phyloP scores from a whole-genome alignment of 1,140 invertebrate genomes.

The Drosophila nikananu region DNA sequence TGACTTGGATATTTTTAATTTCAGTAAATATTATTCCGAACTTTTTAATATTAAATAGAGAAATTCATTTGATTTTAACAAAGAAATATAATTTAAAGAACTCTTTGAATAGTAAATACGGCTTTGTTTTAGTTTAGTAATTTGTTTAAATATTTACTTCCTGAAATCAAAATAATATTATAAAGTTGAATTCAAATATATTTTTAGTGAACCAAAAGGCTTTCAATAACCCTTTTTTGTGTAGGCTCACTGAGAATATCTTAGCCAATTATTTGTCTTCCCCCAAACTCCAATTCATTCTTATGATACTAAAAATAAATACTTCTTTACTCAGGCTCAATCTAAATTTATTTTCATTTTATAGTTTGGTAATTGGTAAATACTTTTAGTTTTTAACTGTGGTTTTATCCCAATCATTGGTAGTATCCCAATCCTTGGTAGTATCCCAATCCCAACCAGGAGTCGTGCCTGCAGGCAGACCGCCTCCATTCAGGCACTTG shows the following conservation, averaged over 20 bases:
- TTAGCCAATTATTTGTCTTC: background rate
- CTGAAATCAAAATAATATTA: no score
- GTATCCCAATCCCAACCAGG: background rate
- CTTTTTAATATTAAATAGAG: no score
- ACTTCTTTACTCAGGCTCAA: constrained; percentile 2
- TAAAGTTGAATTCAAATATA: no score
- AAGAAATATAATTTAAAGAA: no score
- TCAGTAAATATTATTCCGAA: no score
- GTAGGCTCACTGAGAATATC: background rate
- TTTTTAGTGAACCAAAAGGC: no score
- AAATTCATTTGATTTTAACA: no score
- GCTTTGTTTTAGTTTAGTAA: no score
- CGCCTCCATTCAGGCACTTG: constrained; percentile 33
- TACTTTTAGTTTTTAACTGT: background rate
- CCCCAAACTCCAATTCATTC: background rate
- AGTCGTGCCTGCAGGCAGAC: background rate
- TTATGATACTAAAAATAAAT: background rate
- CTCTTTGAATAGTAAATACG: no score
- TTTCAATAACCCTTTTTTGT: background rate
- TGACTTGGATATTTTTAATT: no score
- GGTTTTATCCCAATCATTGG: background rate
- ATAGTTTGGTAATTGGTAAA: background rate
- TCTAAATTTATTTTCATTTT: constrained; percentile 1
- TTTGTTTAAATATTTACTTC: no score
- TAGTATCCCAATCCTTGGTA: background rate